Evolutionary conservation across 2,113 vertebrate genomes (phyloP).

Genomic region (Saiga tatarica): DNA sequence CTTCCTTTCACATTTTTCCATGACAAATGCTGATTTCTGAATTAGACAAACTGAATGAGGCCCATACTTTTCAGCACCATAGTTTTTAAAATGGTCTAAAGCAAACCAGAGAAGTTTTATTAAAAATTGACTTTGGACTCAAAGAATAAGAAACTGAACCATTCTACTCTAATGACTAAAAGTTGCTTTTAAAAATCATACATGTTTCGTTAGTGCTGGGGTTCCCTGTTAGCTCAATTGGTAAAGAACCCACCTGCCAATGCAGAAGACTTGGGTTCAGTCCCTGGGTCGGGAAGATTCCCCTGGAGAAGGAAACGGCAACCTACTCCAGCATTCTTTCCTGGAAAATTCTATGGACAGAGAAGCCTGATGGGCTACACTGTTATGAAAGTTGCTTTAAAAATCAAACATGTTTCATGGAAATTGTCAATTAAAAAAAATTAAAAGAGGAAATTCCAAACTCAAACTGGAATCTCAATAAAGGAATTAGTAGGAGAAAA

Average conservation of each 20-base stretch:
- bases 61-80: constrained; percentile 95
- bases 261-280: not conserved
- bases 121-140: not conserved
- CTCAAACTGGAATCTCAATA: not conserved
- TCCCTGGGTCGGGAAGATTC: not conserved
- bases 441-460: not conserved
- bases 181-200: constrained; percentile 24
- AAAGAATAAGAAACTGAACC: constrained; percentile 8
- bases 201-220: not conserved
- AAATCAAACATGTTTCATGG: not conserved
- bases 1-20: constrained; percentile 93
- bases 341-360: not conserved
- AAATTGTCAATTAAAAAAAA: constrained; percentile 11
- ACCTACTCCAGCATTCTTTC: not conserved
- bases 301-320: not conserved
- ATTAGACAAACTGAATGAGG: constrained; percentile 92
- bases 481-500: not conserved
- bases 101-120: constrained; percentile 37
- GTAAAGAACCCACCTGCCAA: not conserved
- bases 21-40: constrained; percentile 94
- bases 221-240: not conserved
- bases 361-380: not conserved
- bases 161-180: not conserved
- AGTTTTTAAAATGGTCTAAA: constrained; percentile 93
- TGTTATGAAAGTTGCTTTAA: not conserved